Evolutionary conservation across 2,888 invertebrate species (phyloP), one percentile per base, ranked within the genome.

Genomic region (Diplolepis rosae): DNA sequence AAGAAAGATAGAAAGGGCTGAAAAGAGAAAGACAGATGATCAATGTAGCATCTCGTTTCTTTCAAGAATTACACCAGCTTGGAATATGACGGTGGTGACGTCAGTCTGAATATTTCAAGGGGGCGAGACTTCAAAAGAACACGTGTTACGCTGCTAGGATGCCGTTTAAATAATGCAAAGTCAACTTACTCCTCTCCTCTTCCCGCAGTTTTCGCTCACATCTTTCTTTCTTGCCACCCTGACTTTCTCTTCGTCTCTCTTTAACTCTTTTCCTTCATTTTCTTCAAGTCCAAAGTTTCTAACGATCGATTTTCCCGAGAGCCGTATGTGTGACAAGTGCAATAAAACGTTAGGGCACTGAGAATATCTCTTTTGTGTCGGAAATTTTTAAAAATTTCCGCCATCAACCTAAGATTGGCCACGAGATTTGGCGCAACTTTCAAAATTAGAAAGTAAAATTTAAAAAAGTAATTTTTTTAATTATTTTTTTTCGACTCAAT

Each of bases 141-240:
- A 87, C 87, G 87, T 87, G 88, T 85, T 87, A 87, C 86, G 80
- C 84, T 81, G 83, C 84, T 81, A 86, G 86, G 85, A 87, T 85
- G 85, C 83, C 86, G 84, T 83, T 87, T 88, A 87, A 88, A 88
- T 88, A 87, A 88, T 88, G 87, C 88, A 88, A 85, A 87, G 87
- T 87, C 86, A 86, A 88, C 87, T 87, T 86, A 86, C 85, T 85
- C 84, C 82, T 79, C 71, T 66, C 72, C 76, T 70, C 48, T 70
- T 65, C 39, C 39, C 66, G 66, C 52, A 15, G 48, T 65, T 51
- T 48, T 54, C 13, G 39, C 18, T 15, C 27, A 15, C 48, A 28
- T 27, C 32, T 48, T 73, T 72, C 69, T 69, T 67, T 73, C 74
- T 71, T 65, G 51, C 42, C 70, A 71, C 75, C 50, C 32, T 74